Evolutionary conservation across 2,797 vertebrate species (phyloP).

Genomic region (Lateolabrax maculatus): DNA sequence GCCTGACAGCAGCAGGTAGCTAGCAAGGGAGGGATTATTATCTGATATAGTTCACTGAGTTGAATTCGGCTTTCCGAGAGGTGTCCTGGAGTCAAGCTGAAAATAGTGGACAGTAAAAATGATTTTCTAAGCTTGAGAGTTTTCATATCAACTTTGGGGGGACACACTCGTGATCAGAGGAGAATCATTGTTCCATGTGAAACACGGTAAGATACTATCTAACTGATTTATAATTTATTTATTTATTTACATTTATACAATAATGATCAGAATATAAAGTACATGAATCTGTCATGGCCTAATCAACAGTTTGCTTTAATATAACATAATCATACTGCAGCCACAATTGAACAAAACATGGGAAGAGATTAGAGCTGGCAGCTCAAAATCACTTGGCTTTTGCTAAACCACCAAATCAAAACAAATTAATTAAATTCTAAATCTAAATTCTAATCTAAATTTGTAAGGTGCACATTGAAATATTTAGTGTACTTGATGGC

Average conservation of each 20-base stretch:
- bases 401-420: neutral
- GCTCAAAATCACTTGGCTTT: too few species aligned
- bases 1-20: slow-evolving; percentile 59
- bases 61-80: slow-evolving; percentile 62
- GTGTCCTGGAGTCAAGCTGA: slow-evolving; percentile 52
- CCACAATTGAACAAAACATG: neutral
- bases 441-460: too few species aligned
- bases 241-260: too few species aligned
- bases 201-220: slow-evolving; percentile 7
- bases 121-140: slow-evolving; percentile 54
- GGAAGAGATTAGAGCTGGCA: neutral
- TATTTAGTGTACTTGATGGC: neutral
- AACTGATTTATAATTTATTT: too few species aligned
- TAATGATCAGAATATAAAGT: neutral
- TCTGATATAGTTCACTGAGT: slow-evolving; percentile 67
- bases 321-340: neutral
- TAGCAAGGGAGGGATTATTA: slow-evolving; percentile 65
- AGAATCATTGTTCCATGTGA: slow-evolving; percentile 43
- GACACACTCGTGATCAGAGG: slow-evolving; percentile 20
- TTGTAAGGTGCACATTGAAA: neutral
- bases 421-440: neutral
- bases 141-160: slow-evolving; percentile 46
- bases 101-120: slow-evolving; percentile 60
- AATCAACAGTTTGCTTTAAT: neutral
- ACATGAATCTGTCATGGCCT: neutral